Base-by-base conservation (phyloP, 2,888 invertebrate species). In the Kryphioiulus occultus region DNA sequence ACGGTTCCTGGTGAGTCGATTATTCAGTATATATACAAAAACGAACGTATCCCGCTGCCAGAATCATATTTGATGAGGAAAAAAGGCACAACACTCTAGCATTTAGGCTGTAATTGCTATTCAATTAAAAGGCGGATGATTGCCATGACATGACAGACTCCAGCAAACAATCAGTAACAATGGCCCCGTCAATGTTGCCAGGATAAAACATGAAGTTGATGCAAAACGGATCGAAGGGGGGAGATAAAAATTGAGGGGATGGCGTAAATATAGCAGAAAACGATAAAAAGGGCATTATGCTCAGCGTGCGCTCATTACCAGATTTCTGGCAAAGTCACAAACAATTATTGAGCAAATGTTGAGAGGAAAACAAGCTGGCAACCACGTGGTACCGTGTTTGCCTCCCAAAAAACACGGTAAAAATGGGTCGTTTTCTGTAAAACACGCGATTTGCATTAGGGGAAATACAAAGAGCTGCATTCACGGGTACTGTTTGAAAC, bases 241-340 rank as follows among this genome's bases (percentile, higher is more conserved):
- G n/a, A 59, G 59, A 59, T 59, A 59, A 59, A 47, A 59, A n/a
- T 59, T 59, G 59, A n/a, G 59, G 59, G 59, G 59, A 47, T 15
- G 17, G 59, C 59, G n/a, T 59, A 59, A 59, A 59, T 59, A 59
- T 59, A 59, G 59, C 59, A 59, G n/a, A 42, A 59, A 59, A 19
- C 59, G 59, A 59, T 59, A 59, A 59, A 59, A 59, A 59, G 59
- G 59, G 59, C 59, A 59, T 59, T n/a, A 59, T 59, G 15, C 59
- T 59, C 59, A 5, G n/a, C n/a, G 19, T n/a, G 59, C 59, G 19
- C 59, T 59, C 59, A 59, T 59, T 59, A 59, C 59, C 59, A 59
- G 59, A 59, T 59, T 59, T 59, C 59, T 59, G 59, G 59, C 59
- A 59, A 59, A 59, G 59, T 59, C 59, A 59, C 59, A 59, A 59